Evolutionary conservation across 2,113 vertebrate species (phyloP), one percentile per base, ranked within the genome.

Genomic region (Craseonycteris thonglongyai): DNA sequence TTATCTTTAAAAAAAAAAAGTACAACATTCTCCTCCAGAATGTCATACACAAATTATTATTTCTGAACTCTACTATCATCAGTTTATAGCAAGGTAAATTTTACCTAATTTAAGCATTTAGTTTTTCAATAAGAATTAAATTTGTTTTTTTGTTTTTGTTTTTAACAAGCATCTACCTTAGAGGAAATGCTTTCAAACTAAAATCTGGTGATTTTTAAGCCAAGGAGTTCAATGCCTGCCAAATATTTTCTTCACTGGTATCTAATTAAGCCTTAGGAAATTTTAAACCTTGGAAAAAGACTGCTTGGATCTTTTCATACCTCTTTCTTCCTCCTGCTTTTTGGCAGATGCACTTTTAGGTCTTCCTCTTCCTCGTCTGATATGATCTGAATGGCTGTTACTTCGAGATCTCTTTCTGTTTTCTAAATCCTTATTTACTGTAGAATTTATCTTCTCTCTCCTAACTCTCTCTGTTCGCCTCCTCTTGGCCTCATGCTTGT

Each of bases 281-380:
- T 59, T 28, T 69, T 75, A 93, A 87, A 35, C 71, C 35, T 87
- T 69, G 7, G 49, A 0, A 85, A 49, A 76, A 84, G 14, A 56
- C 61, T 93, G n/a, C 76, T 59, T 5, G 22, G 9, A 90, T 83
- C 96, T 93, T 92, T 71, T 93, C 96, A 97, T 98, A 99, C 99
- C 99, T 99, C 99, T 99, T 95, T 99, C 99, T 76, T 99, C 99
- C 85, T 99, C 99, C 1, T 99, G 99, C 66, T 99, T 99, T 98
- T 99, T 99, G 72, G 99, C 98, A 28, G 99, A 98, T 45, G 99
- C 98, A 45, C 98, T 99, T 96, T 99, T 99, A 16, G 99, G 99
- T 97, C 99, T 96, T 84, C 99, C 99, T 92, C 99, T 98, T 66
- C 99, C 99, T 96, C 99, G 98, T 80, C 99, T 98, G 97, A 99